Evolutionary conservation across 2,888 invertebrate genomes (phyloP).

Genomic region (Odontothrips loti): DNA sequence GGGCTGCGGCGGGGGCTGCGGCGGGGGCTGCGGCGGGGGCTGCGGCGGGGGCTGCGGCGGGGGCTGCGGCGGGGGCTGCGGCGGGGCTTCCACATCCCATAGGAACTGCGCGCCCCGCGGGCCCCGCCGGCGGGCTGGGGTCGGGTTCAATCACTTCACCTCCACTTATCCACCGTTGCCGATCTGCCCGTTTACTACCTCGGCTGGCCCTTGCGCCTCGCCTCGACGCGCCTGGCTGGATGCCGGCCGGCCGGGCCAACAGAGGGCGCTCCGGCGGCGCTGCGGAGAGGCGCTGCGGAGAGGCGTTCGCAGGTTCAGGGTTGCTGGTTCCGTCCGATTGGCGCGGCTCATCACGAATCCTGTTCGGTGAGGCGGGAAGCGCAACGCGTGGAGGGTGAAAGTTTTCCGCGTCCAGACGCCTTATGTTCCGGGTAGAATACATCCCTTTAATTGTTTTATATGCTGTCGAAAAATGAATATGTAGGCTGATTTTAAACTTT

Average conservation of each 20-base stretch:
- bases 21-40: too few relatives aligned
- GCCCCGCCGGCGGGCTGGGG: neutral
- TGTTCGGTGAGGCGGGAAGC: neutral
- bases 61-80: too few relatives aligned
- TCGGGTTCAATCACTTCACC: slow-evolving; percentile 22
- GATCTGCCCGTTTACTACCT: neutral
- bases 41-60: too few relatives aligned
- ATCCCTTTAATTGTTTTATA: too few relatives aligned
- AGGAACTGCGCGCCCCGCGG: neutral
- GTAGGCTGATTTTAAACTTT: too few relatives aligned
- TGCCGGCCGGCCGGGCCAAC: neutral
- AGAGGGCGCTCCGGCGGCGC: too few relatives aligned
- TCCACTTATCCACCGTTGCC: slow-evolving; percentile 25
- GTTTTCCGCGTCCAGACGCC: neutral
- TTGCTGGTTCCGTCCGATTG: neutral
- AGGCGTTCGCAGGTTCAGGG: too few relatives aligned
- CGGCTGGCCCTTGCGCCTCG: neutral
- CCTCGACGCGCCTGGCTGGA: neutral
- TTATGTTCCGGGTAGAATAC: too few relatives aligned
- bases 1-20: too few relatives aligned
- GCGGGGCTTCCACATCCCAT: too few relatives aligned
- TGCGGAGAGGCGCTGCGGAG: too few relatives aligned
- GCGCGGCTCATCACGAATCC: neutral
- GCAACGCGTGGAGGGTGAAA: neutral
- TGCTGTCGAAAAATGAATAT: too few relatives aligned